Evolutionary conservation across 2,888 invertebrate genomes (phyloP), one percentile per base, ranked within the genome.

Genomic region (Melitaea athalia): DNA sequence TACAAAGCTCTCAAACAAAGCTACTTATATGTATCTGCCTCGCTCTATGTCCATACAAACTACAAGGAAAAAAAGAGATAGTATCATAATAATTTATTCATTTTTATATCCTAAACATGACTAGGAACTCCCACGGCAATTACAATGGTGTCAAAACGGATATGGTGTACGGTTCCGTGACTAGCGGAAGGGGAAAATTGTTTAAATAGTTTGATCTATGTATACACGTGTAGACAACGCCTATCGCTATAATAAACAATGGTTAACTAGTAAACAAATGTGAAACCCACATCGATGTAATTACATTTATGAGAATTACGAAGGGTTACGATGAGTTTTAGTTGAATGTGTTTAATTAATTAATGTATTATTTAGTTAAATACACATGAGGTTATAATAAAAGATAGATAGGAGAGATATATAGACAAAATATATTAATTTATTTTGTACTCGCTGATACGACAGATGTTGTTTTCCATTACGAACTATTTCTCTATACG

Each of bases 101-200:
- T 75, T 80, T 82, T 77, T 81, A 77, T 78, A 79, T 78, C 70
- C 76, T 71, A 72, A 71, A 72, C 69, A 73, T 73, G 5, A 78
- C 55, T 72, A 71, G 76, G 69, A 73, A 76, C 78, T 89, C 90
- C 82, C 91, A 89, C 89, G 88, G 81, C 82, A 85, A 88, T 89
- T 87, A 86, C 82, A 79, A 78, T 72, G 76, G 81, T 84, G 87
- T 86, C 81, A 84, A 86, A 87, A 80, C 90, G 91, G 91, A 91
- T 86, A 83, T 79, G 81, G 81, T 83, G 86, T 85, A 81, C 78
- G 81, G 82, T 84, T 87, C 87, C 84, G 82, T 74, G 75, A 72
- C 78, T 73, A 61, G 70, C 75, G 80, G 74, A 78, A 80, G 79
- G 86, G 81, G 79, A 75, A 77, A 73, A 74, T 73, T 68, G 43